Percentiles rank a stretch among this genome's conserved stretches.
Evolutionary conservation across 2,888 invertebrate species (phyloP).

Genomic region (Phengaris arion): DNA sequence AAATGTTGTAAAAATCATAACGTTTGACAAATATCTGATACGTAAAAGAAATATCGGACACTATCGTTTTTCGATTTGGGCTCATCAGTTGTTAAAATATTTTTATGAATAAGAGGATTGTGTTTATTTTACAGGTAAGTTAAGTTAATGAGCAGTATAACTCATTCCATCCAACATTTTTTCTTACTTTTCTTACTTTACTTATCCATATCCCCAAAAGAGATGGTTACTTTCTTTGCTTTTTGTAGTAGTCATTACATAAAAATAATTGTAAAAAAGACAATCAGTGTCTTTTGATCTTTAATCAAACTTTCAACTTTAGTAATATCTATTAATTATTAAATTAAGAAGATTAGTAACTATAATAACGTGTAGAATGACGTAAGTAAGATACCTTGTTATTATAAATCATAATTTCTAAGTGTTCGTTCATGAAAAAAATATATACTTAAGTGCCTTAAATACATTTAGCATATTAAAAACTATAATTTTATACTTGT

Average conservation of each 20-base stretch:
- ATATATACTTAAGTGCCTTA: neutral
- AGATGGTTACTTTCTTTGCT: neutral
- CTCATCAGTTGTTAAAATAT: neutral
- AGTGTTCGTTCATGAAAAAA: neutral
- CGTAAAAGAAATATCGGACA: too few species aligned
- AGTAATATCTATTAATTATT: too few species aligned
- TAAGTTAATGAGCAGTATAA: neutral
- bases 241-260: neutral
- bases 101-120: neutral
- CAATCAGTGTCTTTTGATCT: too few species aligned
- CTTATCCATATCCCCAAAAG: neutral
- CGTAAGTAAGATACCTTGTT: neutral
- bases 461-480: neutral
- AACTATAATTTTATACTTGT: neutral
- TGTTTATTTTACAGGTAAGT: constrained; percentile 11
- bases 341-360: neutral
- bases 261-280: neutral
- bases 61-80: too few species aligned
- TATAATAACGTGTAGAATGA: neutral
- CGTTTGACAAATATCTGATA: neutral
- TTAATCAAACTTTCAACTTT: too few species aligned
- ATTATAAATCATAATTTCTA: neutral
- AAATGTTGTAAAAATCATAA: neutral
- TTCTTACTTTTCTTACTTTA: too few species aligned
- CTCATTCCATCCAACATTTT: neutral